Conservation (phyloP, 2,888 invertebrate genomes). For the Piscicola geometra region DNA sequence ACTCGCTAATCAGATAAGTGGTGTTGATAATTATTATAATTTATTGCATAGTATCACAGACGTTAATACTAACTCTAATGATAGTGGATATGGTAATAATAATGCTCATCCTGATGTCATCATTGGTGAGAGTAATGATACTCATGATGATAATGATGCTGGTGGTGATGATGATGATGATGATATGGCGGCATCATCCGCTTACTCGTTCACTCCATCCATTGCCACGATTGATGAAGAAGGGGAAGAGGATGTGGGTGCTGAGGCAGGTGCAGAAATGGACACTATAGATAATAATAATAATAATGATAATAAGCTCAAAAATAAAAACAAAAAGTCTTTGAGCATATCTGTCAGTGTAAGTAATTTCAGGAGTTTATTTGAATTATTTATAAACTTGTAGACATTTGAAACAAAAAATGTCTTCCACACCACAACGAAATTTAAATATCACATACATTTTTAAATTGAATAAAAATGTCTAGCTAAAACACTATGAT, state of each 20-base stretch:
- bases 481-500: no score
- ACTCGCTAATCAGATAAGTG: no score
- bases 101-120: no score
- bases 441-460: no score
- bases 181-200: background rate
- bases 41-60: no score
- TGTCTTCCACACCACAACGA: no score
- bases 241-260: background rate
- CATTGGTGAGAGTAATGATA: background rate
- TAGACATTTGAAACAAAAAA: no score
- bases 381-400: no score
- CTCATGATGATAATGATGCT: background rate
- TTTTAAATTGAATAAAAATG: no score
- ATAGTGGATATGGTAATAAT: background rate
- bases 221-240: background rate
- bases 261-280: background rate
- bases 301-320: background rate
- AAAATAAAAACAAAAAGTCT: background rate
- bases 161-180: background rate
- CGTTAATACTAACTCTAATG: conserved; percentile 2
- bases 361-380: no score
- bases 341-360: no score
- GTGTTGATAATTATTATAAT: background rate
- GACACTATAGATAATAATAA: background rate
- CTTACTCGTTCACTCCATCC: background rate